Percentiles rank a stretch among this genome's conserved stretches.
These are phyloP conservation scores for Meriones unguiculatus DNA, from an alignment of 2,113 vertebrate genomes.

Conservation along the genomic window DNA sequence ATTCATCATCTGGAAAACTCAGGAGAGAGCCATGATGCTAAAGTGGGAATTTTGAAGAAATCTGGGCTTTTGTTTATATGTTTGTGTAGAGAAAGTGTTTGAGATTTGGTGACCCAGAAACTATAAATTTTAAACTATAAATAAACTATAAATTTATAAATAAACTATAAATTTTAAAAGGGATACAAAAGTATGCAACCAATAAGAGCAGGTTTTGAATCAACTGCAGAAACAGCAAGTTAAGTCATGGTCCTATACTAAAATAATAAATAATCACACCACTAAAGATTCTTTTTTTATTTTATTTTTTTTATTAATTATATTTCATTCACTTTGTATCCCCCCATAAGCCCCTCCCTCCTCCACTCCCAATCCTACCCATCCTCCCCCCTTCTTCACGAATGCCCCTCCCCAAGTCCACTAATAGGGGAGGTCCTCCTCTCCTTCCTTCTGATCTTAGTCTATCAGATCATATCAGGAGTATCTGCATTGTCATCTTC, in stretches of 20 bases:
- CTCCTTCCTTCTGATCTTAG: no score
- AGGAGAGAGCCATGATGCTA: neutral
- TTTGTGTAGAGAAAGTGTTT: neutral
- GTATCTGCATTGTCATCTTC: no score
- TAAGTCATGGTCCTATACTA: neutral
- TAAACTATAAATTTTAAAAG: neutral
- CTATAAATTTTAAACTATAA: neutral
- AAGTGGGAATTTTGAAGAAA: neutral
- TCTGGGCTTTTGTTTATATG: neutral
- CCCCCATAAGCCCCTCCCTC: no score
- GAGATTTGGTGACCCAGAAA: neutral
- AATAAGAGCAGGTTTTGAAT: neutral
- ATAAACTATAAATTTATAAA: no score
- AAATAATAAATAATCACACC: neutral
- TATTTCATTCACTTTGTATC: no score
- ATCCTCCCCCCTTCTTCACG: no score
- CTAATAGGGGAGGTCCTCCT: no score
- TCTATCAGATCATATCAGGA: no score
- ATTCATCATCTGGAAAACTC: slow-evolving; percentile 6
- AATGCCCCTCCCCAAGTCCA: no score
- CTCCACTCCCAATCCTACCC: no score
- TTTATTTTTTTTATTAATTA: no score
- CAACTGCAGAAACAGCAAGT: neutral
- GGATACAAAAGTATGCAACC: neutral
- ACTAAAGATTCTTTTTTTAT: neutral